Evolutionary conservation across 2,797 vertebrate species (phyloP).

Genomic region (Gorsachius magnificus): DNA sequence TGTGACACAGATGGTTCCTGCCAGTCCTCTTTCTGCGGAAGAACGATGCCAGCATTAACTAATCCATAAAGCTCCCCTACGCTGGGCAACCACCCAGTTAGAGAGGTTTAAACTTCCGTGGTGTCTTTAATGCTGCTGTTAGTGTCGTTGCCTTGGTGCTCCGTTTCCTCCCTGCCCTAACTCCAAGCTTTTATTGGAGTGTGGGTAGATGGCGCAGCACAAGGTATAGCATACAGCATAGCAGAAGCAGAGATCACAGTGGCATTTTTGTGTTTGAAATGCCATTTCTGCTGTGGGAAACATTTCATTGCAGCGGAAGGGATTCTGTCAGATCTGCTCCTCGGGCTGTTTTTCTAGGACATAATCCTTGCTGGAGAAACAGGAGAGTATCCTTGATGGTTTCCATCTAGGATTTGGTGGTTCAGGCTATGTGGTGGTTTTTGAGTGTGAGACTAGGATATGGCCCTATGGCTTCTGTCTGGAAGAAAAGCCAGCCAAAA

Average conservation of each 20-base stretch:
- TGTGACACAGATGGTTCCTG: slow-evolving; percentile 1
- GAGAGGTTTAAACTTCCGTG: background rate
- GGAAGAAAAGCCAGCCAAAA: background rate
- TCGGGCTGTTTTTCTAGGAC: background rate
- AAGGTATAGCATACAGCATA: rapidly evolving
- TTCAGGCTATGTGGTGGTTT: background rate
- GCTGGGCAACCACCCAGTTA: slow-evolving; percentile 6
- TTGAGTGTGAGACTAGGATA: background rate
- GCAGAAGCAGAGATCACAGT: background rate
- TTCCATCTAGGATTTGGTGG: background rate
- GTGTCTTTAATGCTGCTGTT: background rate
- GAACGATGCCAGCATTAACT: slow-evolving; percentile 9
- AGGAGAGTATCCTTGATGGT: background rate
- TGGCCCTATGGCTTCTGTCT: background rate
- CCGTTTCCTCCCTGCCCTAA: background rate
- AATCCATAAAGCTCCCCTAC: slow-evolving; percentile 37
- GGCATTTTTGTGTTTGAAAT: background rate
- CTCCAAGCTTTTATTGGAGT: background rate
- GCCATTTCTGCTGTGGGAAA: background rate
- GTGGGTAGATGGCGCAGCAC: rapidly evolving
- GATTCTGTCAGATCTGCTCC: background rate
- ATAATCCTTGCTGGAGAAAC: background rate
- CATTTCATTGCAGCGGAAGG: background rate
- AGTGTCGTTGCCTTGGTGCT: slow-evolving; percentile 34
- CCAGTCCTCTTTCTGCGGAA: background rate